phyloP scores from a whole-genome alignment of 2,797 vertebrate species.

The Scomberomorus guttatus region DNA sequence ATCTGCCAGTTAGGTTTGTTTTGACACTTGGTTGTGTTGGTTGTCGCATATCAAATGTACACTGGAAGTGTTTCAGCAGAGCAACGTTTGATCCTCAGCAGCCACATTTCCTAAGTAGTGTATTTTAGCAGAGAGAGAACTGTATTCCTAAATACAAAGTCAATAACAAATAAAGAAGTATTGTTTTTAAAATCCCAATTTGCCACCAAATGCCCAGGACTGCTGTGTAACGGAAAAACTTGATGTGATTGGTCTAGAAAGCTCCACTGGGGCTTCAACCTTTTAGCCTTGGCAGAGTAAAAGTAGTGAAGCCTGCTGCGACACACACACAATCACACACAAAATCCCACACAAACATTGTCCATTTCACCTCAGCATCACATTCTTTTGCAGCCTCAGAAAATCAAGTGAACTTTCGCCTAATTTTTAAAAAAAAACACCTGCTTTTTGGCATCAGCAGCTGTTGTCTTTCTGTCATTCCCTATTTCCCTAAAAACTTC shows the following conservation, averaged over 20 bases:
- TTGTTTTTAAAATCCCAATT: background rate
- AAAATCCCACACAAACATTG: constrained; percentile 6
- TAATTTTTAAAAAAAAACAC: background rate
- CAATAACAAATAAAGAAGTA: no score
- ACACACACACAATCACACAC: constrained; percentile 18
- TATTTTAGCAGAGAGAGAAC: no score
- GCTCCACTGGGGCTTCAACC: constrained; percentile 10
- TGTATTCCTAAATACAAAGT: no score
- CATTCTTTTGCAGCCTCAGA: constrained; percentile 33
- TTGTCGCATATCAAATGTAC: no score
- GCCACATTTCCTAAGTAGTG: no score
- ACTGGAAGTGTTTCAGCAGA: no score
- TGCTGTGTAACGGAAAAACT: background rate
- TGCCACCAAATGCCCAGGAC: background rate
- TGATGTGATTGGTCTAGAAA: constrained; percentile 15
- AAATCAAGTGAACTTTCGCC: constrained; percentile 47
- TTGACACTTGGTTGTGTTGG: no score
- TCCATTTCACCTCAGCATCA: constrained; percentile 34
- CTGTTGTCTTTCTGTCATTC: background rate
- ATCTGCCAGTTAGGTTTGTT: background rate
- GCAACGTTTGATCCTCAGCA: no score
- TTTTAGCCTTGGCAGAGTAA: background rate
- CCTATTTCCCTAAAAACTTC: background rate
- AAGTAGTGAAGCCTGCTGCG: constrained; percentile 11
- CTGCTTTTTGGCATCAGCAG: background rate